These are phyloP conservation scores for Ceryle rudis DNA, from an alignment of 2,797 vertebrate genomes.

Conservation along the genomic window DNA sequence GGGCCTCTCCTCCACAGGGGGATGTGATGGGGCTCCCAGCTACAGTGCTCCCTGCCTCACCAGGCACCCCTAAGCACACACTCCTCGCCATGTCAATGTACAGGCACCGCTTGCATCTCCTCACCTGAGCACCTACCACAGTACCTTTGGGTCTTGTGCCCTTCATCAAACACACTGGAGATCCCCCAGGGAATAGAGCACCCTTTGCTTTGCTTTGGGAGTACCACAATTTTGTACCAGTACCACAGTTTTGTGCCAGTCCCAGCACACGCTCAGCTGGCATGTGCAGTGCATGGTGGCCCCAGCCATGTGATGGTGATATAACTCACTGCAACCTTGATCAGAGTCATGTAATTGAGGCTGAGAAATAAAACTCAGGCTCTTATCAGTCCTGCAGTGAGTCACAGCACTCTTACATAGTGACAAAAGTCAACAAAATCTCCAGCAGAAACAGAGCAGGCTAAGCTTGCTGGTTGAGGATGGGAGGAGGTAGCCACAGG, in stretches of 20 bases:
- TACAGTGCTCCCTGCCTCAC: background rate
- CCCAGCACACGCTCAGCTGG: background rate
- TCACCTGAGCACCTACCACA: background rate
- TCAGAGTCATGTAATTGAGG: background rate
- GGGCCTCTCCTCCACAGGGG: background rate
- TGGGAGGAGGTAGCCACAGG: background rate
- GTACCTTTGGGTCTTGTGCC: background rate
- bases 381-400: background rate
- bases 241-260: rapidly evolving
- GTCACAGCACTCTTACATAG: rapidly evolving
- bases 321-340: background rate
- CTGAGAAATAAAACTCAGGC: background rate
- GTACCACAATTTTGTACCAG: rapidly evolving
- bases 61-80: background rate
- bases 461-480: background rate
- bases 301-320: background rate
- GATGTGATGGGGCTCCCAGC: background rate
- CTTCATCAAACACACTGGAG: background rate
- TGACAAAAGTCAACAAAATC: background rate
- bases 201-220: background rate
- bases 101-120: background rate
- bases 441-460: rapidly evolving
- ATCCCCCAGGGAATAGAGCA: background rate
- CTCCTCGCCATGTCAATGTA: rapidly evolving
- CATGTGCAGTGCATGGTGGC: background rate